phyloP scores from a whole-genome alignment of 1,140 invertebrate species.

The Diabrotica virgifera region DNA sequence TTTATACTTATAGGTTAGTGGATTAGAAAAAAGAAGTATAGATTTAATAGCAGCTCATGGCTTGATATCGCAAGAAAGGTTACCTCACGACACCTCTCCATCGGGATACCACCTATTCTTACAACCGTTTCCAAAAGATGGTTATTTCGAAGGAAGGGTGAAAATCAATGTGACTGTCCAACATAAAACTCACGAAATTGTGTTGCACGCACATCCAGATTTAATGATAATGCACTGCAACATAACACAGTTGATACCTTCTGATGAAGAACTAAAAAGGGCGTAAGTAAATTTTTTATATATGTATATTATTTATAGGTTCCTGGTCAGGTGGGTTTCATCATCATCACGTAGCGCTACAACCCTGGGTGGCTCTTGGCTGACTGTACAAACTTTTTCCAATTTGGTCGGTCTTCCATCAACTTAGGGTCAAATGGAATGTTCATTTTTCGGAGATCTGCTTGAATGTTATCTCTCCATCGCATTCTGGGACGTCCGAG shows the following conservation, averaged over 20 bases:
- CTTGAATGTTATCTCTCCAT: too few relatives aligned
- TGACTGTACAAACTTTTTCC: too few relatives aligned
- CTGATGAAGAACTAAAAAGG: slow-evolving; percentile 38
- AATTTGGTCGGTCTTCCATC: too few relatives aligned
- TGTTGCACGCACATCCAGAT: slow-evolving; percentile 60
- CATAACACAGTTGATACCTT: slow-evolving; percentile 37
- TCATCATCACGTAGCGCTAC: too few relatives aligned
- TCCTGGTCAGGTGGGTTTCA: too few relatives aligned
- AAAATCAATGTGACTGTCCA: slow-evolving; percentile 61
- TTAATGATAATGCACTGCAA: slow-evolving; percentile 51
- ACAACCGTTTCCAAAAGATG: slow-evolving; percentile 57
- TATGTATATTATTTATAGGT: too few relatives aligned
- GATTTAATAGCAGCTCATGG: slow-evolving; percentile 59
- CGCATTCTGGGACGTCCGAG: too few relatives aligned
- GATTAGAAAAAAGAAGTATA: slow-evolving; percentile 52
- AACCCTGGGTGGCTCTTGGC: too few relatives aligned
- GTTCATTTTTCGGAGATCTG: too few relatives aligned
- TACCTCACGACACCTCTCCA: slow-evolving; percentile 58
- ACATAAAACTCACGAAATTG: slow-evolving; percentile 56
- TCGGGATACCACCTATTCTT: slow-evolving; percentile 60
- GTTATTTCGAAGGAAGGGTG: slow-evolving; percentile 59
- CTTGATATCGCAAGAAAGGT: slow-evolving; percentile 55
- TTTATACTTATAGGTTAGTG: slow-evolving; percentile 12
- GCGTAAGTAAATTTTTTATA: slow-evolving; percentile 1
- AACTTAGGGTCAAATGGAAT: too few relatives aligned